phyloP scores from a whole-genome alignment of 2,113 vertebrate species.

The Deroptyus accipitrinus region DNA sequence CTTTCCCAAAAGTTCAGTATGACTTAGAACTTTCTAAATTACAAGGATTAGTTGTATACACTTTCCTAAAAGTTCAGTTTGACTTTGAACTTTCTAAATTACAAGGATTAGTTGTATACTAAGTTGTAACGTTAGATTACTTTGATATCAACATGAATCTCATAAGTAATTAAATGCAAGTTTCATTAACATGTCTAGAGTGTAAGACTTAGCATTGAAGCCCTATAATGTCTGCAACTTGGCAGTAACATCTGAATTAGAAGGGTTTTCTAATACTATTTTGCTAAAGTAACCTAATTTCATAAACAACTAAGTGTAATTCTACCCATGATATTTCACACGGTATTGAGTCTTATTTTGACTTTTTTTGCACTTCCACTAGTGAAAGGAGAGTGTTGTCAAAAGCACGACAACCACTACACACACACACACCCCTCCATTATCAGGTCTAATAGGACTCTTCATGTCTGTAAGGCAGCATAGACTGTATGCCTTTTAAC shows the following conservation, averaged over 20 bases:
- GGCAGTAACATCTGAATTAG: not conserved
- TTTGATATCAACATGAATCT: not conserved
- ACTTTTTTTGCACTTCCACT: not conserved
- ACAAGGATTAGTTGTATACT: not conserved
- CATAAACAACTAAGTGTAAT: not conserved
- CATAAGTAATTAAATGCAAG: not conserved
- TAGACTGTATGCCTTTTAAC: not conserved
- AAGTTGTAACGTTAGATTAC: not conserved
- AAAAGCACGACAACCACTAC: not conserved
- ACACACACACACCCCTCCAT: accelerated
- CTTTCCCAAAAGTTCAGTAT: not conserved
- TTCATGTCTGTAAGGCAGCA: not conserved
- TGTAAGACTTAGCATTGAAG: not conserved
- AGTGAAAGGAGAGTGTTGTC: not conserved
- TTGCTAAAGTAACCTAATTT: not conserved
- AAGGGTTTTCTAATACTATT: not conserved
- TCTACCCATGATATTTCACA: not conserved
- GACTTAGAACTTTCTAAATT: not conserved
- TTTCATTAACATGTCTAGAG: not conserved
- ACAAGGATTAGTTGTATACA: not conserved
- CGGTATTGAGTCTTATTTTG: not conserved
- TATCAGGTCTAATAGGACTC: not conserved
- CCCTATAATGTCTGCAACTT: not conserved
- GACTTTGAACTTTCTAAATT: not conserved
- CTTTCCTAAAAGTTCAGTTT: too few relatives aligned